Conservation (phyloP, 2,113 vertebrate species). For the Greenwoodochromis staneri region DNA sequence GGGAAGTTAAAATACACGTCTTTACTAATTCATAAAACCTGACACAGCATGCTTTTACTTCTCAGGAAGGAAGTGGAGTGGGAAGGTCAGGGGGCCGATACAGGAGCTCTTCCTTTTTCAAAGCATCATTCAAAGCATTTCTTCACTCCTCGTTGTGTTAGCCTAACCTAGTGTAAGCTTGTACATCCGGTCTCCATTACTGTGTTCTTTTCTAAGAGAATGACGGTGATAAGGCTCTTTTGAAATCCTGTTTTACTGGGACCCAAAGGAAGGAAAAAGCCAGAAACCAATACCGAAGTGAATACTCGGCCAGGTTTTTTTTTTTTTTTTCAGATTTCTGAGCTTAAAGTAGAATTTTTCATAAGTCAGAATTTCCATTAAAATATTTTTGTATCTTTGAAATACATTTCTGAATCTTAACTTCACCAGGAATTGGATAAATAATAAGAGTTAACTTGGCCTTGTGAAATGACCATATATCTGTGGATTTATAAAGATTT, state of each 20-base stretch:
- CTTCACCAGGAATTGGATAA: not conserved
- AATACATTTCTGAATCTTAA: not conserved
- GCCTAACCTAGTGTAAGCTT: slow-evolving; percentile 38
- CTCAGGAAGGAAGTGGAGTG: slow-evolving; percentile 62
- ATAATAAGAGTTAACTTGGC: not conserved
- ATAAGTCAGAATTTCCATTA: not conserved
- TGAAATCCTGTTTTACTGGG: slow-evolving; percentile 48
- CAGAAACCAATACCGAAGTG: not conserved
- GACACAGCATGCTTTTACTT: slow-evolving; percentile 56
- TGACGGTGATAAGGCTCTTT: slow-evolving; percentile 42
- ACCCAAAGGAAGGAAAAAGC: not conserved
- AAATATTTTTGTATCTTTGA: not conserved
- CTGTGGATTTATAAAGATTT: not conserved
- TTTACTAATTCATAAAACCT: slow-evolving; percentile 41
- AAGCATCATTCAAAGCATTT: slow-evolving; percentile 65
- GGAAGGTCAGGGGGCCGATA: slow-evolving; percentile 39
- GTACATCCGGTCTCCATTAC: slow-evolving; percentile 61
- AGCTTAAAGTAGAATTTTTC: not conserved
- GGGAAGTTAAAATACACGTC: not conserved
- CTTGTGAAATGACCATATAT: not conserved
- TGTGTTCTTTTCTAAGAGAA: slow-evolving; percentile 35
- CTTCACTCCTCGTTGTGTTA: slow-evolving; percentile 42
- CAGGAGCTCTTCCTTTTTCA: slow-evolving; percentile 60
- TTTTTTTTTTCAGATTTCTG: not conserved
- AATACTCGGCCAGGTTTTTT: not conserved